A percentile compares a stretch with the other conserved stretches of the same genome.
Conservation (phyloP, 2,888 invertebrate genomes). For the Cephus spinipes region DNA sequence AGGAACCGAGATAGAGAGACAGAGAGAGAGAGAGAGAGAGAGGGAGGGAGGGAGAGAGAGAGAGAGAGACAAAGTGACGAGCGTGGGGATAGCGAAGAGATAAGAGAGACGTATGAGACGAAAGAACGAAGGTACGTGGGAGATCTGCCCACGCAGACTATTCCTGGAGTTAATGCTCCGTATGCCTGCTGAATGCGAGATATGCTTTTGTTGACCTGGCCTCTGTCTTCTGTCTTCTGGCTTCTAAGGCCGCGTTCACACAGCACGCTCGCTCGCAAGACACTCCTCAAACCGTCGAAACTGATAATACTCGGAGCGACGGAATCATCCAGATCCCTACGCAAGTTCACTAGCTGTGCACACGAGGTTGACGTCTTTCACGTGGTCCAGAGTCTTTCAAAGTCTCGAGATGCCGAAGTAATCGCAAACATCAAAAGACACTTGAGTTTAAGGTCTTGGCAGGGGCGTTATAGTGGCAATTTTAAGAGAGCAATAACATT, state of each 20-base stretch:
- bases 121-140: constrained; percentile 43
- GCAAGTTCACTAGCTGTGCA: too few relatives aligned
- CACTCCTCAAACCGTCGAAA: too few relatives aligned
- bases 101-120: constrained; percentile 31
- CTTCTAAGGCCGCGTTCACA: constrained; percentile 16
- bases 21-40: constrained; percentile 2
- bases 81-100: constrained; percentile 15
- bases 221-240: constrained; percentile 26
- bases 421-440: constrained; percentile 11
- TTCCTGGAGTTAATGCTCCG: constrained; percentile 57
- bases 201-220: constrained; percentile 57
- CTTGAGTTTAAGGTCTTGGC: constrained; percentile 7
- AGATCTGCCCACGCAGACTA: constrained; percentile 54
- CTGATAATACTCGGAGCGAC: too few relatives aligned
- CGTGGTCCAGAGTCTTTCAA: too few relatives aligned
- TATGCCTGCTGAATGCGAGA: constrained; percentile 54
- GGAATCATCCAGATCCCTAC: too few relatives aligned
- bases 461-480: constrained; percentile 3
- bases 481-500: constrained; percentile 10
- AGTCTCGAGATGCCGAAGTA: not conserved
- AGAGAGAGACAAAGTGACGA: constrained; percentile 11
- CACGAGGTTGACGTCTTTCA: too few relatives aligned
- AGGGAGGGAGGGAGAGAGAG: not conserved
- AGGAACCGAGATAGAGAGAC: not conserved
- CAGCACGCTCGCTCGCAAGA: not conserved